Evolutionary conservation across 2,888 invertebrate species (phyloP), one percentile per base, ranked within the genome.

Genomic region (Polyommatus icarus): DNA sequence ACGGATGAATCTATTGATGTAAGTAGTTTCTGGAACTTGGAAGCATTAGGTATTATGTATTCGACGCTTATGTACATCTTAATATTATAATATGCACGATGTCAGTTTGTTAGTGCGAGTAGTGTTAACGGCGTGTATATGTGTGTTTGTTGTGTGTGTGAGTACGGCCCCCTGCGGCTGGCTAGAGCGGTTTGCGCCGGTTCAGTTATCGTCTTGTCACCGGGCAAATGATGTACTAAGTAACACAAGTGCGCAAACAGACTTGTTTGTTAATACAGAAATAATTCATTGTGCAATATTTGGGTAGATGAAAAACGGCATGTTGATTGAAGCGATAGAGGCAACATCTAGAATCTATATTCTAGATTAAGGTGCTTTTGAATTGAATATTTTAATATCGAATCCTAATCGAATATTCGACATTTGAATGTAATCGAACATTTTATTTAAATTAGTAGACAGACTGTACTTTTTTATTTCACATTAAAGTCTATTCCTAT

Each of bases 161-260:
- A 77, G 79, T 79, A 76, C 88, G 92, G 90, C 92, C 91, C 89
- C 91, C 92, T 90, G 92, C 91, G 91, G 91, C 86, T 88, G 88
- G 85, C 88, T 87, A 85, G 86, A 87, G 85, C 84, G 87, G 91
- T 91, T 90, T 78, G 67, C 86, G 82, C 90, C 89, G 87, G 93
- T 90, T 93, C 82, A 75, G 88, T 93, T 93, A 93, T 93, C 93
- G 83, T 81, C 61, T 86, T 87, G 90, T 86, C 88, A 87, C 87
- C 86, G 85, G 82, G 18, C 72, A 10, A 71, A 72, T 36, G 50
- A 71, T 73, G 24, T 59, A 77, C 72, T 77, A 72, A 76, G 59
- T 59, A 76, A 54, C 72, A 77, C 71, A 72, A 80, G 57, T 77
- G 61, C 77, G 81, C 79, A 81, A 80, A 81, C 78, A 81, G 77